These are phyloP conservation scores for Halictus rubicundus DNA, from an alignment of 1,140 invertebrate species.

Conservation along the genomic window DNA sequence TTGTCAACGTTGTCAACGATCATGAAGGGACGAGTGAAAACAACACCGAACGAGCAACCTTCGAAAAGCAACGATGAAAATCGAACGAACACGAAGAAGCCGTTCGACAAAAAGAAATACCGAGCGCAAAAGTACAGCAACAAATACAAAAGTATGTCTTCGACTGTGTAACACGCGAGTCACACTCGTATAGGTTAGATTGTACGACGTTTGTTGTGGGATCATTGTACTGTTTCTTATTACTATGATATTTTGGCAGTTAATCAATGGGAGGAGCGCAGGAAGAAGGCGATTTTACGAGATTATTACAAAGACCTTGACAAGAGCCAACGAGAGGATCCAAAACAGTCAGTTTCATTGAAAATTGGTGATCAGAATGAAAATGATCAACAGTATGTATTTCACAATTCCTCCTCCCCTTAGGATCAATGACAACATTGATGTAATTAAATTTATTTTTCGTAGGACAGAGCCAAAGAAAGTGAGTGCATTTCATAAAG, in stretches of 20 bases:
- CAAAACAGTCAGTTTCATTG: conserved; percentile 4
- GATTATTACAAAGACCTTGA: conserved; percentile 82
- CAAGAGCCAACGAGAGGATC: conserved; percentile 72
- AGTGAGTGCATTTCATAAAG: conserved; percentile 79
- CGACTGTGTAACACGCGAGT: too few relatives aligned
- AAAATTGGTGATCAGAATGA: background rate
- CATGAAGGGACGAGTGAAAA: conserved; percentile 1
- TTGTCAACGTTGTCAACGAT: conserved; percentile 9
- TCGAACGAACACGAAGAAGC: conserved; percentile 6
- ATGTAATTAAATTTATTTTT: conserved; percentile 30
- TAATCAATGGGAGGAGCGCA: conserved; percentile 84
- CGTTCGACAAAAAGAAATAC: conserved; percentile 85
- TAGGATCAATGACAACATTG: background rate
- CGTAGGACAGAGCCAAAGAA: conserved; percentile 46
- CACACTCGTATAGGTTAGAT: conserved; percentile 58
- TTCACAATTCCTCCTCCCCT: background rate
- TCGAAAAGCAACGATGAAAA: background rate
- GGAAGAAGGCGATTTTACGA: conserved; percentile 81
- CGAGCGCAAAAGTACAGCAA: conserved; percentile 85
- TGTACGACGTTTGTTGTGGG: conserved; percentile 18
- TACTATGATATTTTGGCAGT: conserved; percentile 69
- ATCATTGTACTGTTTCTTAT: conserved; percentile 4
- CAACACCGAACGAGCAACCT: background rate
- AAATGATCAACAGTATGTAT: conserved; percentile 34
- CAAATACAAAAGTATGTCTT: conserved; percentile 81